Evolutionary conservation across 2,888 invertebrate genomes (phyloP), one percentile per base, ranked within the genome.

Genomic region (Furcula furcula): DNA sequence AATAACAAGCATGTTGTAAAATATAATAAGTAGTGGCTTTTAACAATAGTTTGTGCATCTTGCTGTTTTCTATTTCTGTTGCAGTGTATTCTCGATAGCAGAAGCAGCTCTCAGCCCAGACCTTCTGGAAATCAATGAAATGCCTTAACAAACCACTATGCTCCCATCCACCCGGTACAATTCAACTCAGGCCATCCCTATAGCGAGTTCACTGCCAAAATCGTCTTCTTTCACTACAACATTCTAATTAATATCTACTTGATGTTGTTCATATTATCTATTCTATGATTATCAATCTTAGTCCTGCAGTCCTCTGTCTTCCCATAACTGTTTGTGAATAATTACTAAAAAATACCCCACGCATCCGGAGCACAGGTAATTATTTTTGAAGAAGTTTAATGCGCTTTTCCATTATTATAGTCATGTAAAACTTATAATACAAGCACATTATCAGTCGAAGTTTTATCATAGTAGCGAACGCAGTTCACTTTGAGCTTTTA

Each of bases 41-140:
- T 48, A 56, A 69, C 42, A 57, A 78, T 77, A 73, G 76, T 73
- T 80, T 70, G 80, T 82, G 87, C 86, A 87, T 83, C 72, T 75
- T 76, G 83, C 77, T 70, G 76, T 83, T 78, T 84, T 73, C 68
- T 76, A 54, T 76, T 78, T 86, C 71, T 88, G 86, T 88, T 88
- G 84, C 87, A 88, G 87, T 65, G 73, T 74, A 65, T 74, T 74
- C 66, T 71, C 73, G 60, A 72, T 76, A 72, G 67, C 80, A 66
- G 81, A 68, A 72, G 82, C 80, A 63, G 80, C 63, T 68, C 76
- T 56, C 71, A 76, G 68, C 66, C 70, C 75, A 66, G 71, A 65
- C 43, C 66, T 66, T 64, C 68, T 59, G 74, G 77, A 71, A 54
- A 67, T 66, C 59, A 78, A 65, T 76, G 65, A 78, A 58, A 64